Evolutionary conservation across 2,888 invertebrate species (phyloP).

Genomic region (Ashinkailepas kermadecensis): DNA sequence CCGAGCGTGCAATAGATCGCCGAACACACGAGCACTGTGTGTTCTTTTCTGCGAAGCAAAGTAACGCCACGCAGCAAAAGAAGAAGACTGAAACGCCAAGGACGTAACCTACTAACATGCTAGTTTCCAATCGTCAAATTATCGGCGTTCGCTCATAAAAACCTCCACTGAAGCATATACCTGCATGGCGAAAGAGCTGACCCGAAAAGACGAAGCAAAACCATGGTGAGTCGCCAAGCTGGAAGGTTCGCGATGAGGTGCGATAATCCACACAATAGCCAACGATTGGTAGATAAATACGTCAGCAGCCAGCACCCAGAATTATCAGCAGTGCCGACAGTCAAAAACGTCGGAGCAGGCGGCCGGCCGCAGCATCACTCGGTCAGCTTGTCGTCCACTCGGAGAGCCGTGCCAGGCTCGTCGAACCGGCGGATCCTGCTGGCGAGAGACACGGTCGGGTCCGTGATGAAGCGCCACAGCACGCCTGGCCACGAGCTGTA

Average conservation of each 20-base stretch:
- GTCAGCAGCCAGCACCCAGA: background rate
- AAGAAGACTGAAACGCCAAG: no score
- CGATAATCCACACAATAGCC: background rate
- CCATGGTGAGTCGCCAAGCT: background rate
- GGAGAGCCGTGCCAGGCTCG: background rate
- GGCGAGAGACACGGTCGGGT: background rate
- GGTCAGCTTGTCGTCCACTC: background rate
- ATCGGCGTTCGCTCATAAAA: no score
- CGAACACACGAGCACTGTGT: no score
- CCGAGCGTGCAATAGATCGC: no score
- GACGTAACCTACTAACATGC: no score
- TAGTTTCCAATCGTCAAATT: no score
- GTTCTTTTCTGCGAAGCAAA: no score
- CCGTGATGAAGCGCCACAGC: slow-evolving; percentile 8
- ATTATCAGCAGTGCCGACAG: background rate
- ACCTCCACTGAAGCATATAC: no score
- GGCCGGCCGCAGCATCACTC: background rate
- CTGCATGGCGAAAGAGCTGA: no score
- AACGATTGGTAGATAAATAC: background rate
- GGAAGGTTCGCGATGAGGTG: background rate
- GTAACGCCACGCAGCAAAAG: no score
- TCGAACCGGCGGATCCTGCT: slow-evolving; percentile 1
- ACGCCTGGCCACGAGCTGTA: background rate
- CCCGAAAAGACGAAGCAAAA: no score
- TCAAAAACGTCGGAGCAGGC: background rate